These are phyloP conservation scores for Anas platyrhynchos DNA, from an alignment of 2,113 vertebrate species.

Conservation along the genomic window DNA sequence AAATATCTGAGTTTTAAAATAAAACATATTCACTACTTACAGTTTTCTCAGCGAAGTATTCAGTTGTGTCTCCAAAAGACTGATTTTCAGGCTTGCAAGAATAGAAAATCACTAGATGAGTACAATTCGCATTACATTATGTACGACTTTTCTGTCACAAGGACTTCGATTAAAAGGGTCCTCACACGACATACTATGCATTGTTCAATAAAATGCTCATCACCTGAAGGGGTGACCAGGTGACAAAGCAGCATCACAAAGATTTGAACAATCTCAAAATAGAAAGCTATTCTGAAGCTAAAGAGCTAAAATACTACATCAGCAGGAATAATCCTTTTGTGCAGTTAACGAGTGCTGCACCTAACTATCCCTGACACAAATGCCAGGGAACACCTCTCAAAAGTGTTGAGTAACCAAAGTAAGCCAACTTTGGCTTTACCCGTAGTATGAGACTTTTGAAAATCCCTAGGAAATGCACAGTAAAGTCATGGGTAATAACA, in stretches of 20 bases:
- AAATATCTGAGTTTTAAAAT: neutral
- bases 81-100: slow-evolving; percentile 44
- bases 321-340: neutral
- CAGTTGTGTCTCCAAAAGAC: slow-evolving; percentile 31
- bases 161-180: neutral
- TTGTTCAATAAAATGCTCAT: neutral
- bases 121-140: neutral
- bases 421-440: neutral
- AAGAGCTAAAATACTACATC: neutral
- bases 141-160: neutral
- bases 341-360: neutral
- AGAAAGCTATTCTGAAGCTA: neutral
- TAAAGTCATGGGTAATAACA: neutral
- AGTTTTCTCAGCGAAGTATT: neutral
- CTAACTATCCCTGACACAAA: neutral
- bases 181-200: neutral
- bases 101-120: slow-evolving; percentile 5
- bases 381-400: neutral
- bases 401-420: neutral
- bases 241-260: neutral
- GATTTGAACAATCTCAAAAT: neutral
- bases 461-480: neutral
- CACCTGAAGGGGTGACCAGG: neutral
- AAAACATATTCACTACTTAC: slow-evolving; percentile 47
- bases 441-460: neutral